Evolutionary conservation across 2,113 vertebrate genomes (phyloP), one percentile per base, ranked within the genome.

Genomic region (Pteropus alecto): DNA sequence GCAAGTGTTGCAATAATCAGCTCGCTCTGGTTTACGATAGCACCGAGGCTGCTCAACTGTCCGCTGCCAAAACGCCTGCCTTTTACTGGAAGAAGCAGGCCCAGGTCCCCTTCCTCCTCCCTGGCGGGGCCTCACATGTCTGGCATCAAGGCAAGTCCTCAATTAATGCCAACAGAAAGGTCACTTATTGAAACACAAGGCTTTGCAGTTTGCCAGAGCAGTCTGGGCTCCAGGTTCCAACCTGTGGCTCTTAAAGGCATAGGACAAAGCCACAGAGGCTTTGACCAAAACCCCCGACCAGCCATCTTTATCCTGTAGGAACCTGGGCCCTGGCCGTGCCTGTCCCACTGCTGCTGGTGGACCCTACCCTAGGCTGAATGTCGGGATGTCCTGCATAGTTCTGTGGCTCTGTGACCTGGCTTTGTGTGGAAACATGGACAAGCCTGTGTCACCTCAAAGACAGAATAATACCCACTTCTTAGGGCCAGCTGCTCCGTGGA

Each of bases 41-140:
- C 71, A 51, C 33, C n/a, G 43, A 46, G 61, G 28, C 77, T 41
- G 33, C 24, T 8, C 68, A 61, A 13, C 41, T 7, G 5, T 11
- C 70, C 10, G 48, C 79, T 88, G 97, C 92, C 94, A 95, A 46
- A 15, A 74, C 1, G 33, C 76, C 92, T 24, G 92, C 96, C 92
- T 95, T 86, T 97, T 96, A 82, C 97, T 97, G 96, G 97, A 97
- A 98, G 79, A 7, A 43, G 67, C 79, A 33, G 79, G 68, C 94
- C 56, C 73, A 8, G n/a, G 48, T 85, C 81, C 68, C n/a, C 82
- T 22, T 30, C 51, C 21, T n/a, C 67, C 67, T 93, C 60, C 82
- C 48, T 93, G 94, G 81, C 56, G 0, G 67, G 94, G 43, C 71
- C 38, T 67, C 0, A 1, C 22, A 26, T 0, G 38, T 68, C 89